Evolutionary conservation across 2,888 invertebrate species (phyloP).

Genomic region (Drosophila glabriapex): DNA sequence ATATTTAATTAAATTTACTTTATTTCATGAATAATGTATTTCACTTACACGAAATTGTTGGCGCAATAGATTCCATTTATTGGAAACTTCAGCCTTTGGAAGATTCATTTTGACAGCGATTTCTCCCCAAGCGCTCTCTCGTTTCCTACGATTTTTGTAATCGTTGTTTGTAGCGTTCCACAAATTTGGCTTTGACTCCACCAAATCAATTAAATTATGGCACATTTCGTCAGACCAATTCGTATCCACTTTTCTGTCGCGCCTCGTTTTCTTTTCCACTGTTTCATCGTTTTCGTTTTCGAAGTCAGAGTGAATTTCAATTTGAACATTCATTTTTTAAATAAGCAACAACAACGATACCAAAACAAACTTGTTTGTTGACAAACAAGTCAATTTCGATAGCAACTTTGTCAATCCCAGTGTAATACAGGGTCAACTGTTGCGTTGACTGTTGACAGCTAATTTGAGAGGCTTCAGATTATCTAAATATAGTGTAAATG

Average conservation of each 20-base stretch:
- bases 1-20: too few species aligned
- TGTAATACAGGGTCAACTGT: too few species aligned
- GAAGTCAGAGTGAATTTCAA: background rate
- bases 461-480: too few species aligned
- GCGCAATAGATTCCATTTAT: background rate
- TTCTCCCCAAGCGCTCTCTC: background rate
- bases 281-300: background rate
- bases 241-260: background rate
- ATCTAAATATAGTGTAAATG: too few species aligned
- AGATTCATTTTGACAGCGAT: background rate
- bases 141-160: background rate
- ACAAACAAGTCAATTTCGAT: too few species aligned
- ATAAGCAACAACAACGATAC: background rate
- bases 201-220: background rate
- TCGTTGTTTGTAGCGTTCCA: background rate
- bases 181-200: background rate
- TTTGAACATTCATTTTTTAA: background rate
- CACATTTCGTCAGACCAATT: background rate
- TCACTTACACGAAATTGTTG: background rate
- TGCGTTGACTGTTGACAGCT: too few species aligned
- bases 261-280: background rate
- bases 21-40: background rate
- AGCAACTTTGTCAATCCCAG: too few species aligned
- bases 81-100: background rate
- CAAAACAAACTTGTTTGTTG: too few species aligned